Base-by-base conservation (phyloP, 1,140 invertebrate species). In the Polyergus mexicanus region DNA sequence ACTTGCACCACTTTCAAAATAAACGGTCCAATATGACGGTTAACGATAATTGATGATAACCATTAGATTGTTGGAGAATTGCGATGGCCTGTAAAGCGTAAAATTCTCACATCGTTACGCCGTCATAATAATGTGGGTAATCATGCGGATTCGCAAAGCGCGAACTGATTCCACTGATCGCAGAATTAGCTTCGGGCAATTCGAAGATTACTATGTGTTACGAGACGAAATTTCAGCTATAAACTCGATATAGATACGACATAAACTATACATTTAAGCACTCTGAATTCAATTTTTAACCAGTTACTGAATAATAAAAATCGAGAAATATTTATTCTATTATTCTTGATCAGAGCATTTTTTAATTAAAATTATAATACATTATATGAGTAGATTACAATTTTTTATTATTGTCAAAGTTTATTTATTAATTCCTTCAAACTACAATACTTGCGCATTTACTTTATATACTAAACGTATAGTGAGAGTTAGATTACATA, bases 91-190 rank as follows among this genome's bases (percentile, higher is more conserved):
- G 16, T 51, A 44, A 81, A 72, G 77, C 32, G 47, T 72, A 41
- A 81, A 60, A 71, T 71, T 62, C 60, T 81, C 66, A 72, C 51
- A 35, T 72, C 10, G 54, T 60, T 60, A 72, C 16, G 19, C 38
- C 38, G 22, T 81, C 38, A 44, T 56, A 81, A 58, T 81, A 71
- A 71, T 81, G 25, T 25, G 32, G 35, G 11, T 72, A 71, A 81
- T 81, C 78, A 41, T 71, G 25, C 44, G 38, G 54, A 72, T 71
- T 71, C 44, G 66, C 54, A 81, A 81, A 81, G 54, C 69, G 56
- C 28, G 38, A 51, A 72, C 38, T 72, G 78, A 80, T 81, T 58
- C 65, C 16, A 56, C 35, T 56, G 35, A 58, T 80, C 76, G 28
- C 35, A 28, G 35, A 19, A 81, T 81, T 81, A 71, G 10, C 65